Conservation (phyloP, 1,140 invertebrate genomes). For the Heliconius eleuchia region DNA sequence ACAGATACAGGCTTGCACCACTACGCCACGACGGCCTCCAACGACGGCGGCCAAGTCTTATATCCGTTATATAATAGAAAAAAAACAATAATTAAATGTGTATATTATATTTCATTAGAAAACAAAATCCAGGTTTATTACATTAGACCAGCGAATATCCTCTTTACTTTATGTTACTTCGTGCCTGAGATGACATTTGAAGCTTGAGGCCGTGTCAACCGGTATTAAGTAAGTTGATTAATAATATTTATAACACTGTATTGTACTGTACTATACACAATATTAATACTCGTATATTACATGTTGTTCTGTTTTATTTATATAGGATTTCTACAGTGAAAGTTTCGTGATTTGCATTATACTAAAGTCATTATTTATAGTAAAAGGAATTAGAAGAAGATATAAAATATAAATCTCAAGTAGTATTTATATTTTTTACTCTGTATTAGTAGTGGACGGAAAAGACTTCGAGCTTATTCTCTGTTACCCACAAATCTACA, state of each 20-base stretch:
- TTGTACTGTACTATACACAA: neutral
- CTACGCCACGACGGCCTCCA: too few species aligned
- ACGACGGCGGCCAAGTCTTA: too few species aligned
- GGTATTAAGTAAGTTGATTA: slow-evolving; percentile 20
- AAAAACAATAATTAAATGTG: neutral
- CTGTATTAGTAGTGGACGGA: neutral
- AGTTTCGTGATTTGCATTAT: neutral
- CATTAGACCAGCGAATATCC: slow-evolving; percentile 11
- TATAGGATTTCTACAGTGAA: neutral
- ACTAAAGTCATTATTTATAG: neutral
- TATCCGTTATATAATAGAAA: neutral
- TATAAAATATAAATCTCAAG: neutral
- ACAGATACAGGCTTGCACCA: too few species aligned
- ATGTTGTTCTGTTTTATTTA: neutral
- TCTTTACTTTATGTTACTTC: slow-evolving; percentile 31
- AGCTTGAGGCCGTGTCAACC: slow-evolving; percentile 30
- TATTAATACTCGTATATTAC: neutral
- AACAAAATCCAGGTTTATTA: slow-evolving; percentile 21
- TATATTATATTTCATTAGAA: slow-evolving; percentile 2
- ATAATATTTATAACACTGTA: slow-evolving; percentile 15
- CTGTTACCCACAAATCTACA: too few species aligned
- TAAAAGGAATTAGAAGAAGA: neutral
- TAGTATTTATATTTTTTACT: neutral
- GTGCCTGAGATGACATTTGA: slow-evolving; percentile 21
- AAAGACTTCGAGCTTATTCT: too few species aligned